These are phyloP conservation scores for Caenorhabditis remanei DNA, from an alignment of 1,140 invertebrate species.

Conservation along the genomic window DNA sequence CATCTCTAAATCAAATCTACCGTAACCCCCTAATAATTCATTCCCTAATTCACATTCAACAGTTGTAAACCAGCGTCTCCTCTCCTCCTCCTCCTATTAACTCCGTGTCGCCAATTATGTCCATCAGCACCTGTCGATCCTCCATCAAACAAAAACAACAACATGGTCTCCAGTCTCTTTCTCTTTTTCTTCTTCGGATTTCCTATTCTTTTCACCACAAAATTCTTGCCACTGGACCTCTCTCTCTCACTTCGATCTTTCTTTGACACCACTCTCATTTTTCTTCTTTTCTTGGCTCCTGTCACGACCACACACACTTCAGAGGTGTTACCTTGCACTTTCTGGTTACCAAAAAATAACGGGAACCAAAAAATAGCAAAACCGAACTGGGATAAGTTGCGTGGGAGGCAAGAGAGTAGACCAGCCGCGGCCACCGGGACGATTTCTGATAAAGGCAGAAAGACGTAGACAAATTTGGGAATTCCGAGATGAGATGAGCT, in stretches of 20 bases:
- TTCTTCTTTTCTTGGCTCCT: not conserved
- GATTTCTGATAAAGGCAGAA: not conserved
- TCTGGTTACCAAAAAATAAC: not conserved
- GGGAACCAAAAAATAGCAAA: no score
- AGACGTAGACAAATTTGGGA: not conserved
- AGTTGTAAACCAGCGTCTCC: not conserved
- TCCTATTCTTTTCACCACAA: slow-evolving; percentile 11
- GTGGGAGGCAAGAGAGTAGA: not conserved
- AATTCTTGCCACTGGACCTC: not conserved
- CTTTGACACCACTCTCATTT: slow-evolving; percentile 40
- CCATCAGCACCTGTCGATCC: slow-evolving; percentile 42
- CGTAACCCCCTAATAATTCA: not conserved
- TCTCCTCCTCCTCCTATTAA: not conserved
- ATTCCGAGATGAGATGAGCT: not conserved
- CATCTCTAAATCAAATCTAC: not conserved
- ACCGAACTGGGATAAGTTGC: not conserved
- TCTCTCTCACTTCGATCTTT: not conserved
- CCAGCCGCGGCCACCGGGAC: not conserved
- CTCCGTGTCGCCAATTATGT: slow-evolving; percentile 23
- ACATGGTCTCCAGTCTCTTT: not conserved
- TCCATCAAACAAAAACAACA: slow-evolving; percentile 4
- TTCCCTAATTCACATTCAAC: not conserved
- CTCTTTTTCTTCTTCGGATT: not conserved
- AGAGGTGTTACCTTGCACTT: slow-evolving; percentile 43
- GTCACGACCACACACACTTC: slow-evolving; percentile 4